Percentiles rank a stretch among this genome's conserved stretches.
phyloP scores from a whole-genome alignment of 2,113 vertebrate species.

The Cephalopterus ornatus region DNA sequence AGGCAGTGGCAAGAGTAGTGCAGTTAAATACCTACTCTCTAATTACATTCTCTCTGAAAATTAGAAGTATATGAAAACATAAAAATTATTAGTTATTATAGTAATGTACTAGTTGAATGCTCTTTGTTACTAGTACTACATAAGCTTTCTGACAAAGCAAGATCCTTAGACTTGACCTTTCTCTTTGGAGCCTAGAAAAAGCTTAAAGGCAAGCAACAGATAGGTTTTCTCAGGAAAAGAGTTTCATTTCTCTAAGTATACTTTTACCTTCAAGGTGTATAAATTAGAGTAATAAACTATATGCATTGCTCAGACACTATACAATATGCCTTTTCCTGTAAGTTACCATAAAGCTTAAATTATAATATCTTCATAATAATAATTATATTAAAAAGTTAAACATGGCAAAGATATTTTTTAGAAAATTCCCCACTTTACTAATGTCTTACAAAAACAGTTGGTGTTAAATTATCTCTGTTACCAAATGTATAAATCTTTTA shows the following conservation, averaged over 20 bases:
- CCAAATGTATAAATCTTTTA: background rate
- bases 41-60: background rate
- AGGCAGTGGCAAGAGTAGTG: background rate
- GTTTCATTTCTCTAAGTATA: background rate
- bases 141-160: background rate
- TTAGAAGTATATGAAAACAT: background rate
- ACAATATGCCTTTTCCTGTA: background rate
- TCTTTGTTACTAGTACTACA: background rate
- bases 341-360: background rate
- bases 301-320: background rate
- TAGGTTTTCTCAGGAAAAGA: background rate
- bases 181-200: background rate
- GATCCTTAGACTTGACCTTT: background rate
- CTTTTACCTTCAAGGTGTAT: background rate
- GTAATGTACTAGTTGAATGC: background rate
- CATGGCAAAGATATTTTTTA: background rate
- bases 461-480: background rate
- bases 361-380: background rate
- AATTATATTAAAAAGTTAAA: background rate
- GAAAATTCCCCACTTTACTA: background rate
- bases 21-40: background rate
- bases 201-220: background rate
- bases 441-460: background rate
- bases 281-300: background rate
- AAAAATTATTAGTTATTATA: background rate